Evolutionary conservation across 2,797 vertebrate genomes (phyloP).

Genomic region (Myiothlypis chrysogaster): DNA sequence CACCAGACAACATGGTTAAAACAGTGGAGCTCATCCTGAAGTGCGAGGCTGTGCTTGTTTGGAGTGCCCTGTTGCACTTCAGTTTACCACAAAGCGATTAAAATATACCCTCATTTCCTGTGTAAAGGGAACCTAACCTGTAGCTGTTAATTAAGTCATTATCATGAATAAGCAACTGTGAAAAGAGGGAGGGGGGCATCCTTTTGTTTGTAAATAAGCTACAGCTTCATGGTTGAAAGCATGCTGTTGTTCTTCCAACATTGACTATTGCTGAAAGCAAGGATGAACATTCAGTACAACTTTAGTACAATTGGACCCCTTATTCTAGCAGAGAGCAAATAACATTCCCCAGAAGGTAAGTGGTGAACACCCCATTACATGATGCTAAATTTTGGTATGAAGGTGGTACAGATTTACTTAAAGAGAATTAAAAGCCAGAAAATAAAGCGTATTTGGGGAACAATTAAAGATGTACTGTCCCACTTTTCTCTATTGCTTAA

Average conservation of each 20-base stretch:
- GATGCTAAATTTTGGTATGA: conserved; percentile 50
- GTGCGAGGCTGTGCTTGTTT: neutral
- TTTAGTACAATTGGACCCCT: neutral
- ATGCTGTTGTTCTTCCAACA: conserved; percentile 27
- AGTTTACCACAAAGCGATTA: neutral
- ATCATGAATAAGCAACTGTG: conserved; percentile 23
- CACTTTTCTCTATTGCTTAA: conserved; percentile 35
- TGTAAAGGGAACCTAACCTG: neutral
- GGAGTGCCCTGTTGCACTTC: neutral
- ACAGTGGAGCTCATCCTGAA: neutral
- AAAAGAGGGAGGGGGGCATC: conserved; percentile 25
- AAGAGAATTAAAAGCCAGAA: neutral
- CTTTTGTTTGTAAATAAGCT: conserved; percentile 61
- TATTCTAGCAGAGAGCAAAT: neutral
- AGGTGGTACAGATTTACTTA: neutral
- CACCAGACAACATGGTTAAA: neutral
- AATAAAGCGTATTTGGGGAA: neutral
- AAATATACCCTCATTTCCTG: neutral
- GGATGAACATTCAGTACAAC: neutral
- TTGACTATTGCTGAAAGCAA: neutral
- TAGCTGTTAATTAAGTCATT: neutral
- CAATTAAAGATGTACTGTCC: neutral
- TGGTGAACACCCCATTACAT: conserved; percentile 15
- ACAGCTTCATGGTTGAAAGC: conserved; percentile 48
- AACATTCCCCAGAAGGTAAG: conserved; percentile 8